These are phyloP conservation scores for Sinotaia quadrata DNA, from an alignment of 2,888 invertebrate species.

Conservation along the genomic window DNA sequence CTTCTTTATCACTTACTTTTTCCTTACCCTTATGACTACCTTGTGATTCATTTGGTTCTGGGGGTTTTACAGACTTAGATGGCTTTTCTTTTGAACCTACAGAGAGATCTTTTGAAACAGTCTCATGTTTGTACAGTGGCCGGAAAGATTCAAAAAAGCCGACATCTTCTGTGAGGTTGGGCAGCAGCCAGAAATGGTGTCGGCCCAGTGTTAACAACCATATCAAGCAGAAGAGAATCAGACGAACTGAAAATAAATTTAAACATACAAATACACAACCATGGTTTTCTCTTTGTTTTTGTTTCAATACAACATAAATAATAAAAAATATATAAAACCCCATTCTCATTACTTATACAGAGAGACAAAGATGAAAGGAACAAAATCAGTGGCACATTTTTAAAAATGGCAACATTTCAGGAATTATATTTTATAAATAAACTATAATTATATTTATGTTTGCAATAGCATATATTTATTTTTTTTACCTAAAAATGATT, in stretches of 20 bases:
- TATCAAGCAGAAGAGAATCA: slow-evolving; percentile 91
- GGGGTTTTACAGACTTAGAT: slow-evolving; percentile 14
- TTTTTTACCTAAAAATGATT: too few species aligned
- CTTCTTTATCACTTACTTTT: slow-evolving; percentile 40
- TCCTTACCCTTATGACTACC: slow-evolving; percentile 18
- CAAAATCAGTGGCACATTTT: too few species aligned
- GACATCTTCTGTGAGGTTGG: slow-evolving; percentile 99
- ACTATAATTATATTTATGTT: too few species aligned
- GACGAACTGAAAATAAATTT: slow-evolving; percentile 77
- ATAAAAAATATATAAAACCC: too few species aligned
- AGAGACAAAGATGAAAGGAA: too few species aligned
- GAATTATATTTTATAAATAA: too few species aligned
- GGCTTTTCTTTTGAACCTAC: slow-evolving; percentile 14
- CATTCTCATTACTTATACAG: too few species aligned
- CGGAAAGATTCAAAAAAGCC: slow-evolving; percentile 99
- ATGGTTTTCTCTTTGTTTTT: too few species aligned
- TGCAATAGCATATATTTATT: too few species aligned
- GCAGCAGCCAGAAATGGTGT: slow-evolving; percentile 97
- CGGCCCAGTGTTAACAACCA: slow-evolving; percentile 90
- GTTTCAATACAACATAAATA: too few species aligned
- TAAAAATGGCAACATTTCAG: too few species aligned
- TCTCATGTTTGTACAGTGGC: slow-evolving; percentile 76
- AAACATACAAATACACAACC: background rate
- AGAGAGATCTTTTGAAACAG: slow-evolving; percentile 9
- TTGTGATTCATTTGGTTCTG: background rate